phyloP scores from a whole-genome alignment of 2,797 vertebrate species.

The Simalia tracyae region DNA sequence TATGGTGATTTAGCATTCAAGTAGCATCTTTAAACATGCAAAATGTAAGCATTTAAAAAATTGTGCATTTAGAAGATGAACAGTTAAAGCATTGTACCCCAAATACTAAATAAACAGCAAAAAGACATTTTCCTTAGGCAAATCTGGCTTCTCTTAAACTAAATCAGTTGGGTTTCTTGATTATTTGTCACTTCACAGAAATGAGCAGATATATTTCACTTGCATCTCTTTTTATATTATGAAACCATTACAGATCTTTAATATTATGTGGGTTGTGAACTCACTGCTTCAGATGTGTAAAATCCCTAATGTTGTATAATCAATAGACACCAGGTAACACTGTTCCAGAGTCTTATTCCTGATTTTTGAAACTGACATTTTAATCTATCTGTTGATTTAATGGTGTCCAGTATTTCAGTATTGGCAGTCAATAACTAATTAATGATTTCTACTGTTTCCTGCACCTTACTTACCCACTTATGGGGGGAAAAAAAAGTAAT shows the following conservation, averaged over 20 bases:
- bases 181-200: neutral
- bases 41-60: neutral
- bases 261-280: neutral
- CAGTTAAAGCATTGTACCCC: neutral
- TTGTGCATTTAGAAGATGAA: neutral
- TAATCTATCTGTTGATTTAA: constrained; percentile 18
- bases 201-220: neutral
- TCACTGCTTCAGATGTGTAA: neutral
- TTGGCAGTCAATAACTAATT: neutral
- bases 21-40: neutral
- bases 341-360: neutral
- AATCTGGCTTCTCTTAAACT: neutral
- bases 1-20: neutral
- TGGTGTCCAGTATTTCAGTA: constrained; percentile 15
- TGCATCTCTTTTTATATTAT: neutral
- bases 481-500: neutral
- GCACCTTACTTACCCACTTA: neutral
- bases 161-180: neutral
- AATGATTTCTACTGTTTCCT: constrained; percentile 14
- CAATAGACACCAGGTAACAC: neutral
- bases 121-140: neutral
- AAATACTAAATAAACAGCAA: neutral
- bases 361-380: neutral
- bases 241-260: neutral
- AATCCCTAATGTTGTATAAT: neutral